Base-by-base conservation (phyloP, 2,113 vertebrate genomes). In the Symphodus melops region DNA sequence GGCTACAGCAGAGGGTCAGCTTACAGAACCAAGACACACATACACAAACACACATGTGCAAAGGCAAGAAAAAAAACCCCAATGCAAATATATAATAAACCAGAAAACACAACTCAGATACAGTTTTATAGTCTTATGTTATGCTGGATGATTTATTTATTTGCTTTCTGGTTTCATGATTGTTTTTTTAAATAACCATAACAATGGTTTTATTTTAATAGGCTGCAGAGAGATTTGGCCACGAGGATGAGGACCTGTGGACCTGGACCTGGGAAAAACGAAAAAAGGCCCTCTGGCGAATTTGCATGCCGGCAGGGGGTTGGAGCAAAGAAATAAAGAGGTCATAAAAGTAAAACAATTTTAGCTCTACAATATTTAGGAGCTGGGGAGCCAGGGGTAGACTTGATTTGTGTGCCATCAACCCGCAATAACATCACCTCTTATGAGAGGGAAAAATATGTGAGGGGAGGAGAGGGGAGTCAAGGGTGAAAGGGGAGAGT, bases 261-360 rank as follows among this genome's bases (percentile, higher is more conserved):
- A 69, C 79, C 73, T 85, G 82, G 84, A 76, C 75, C 33, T 8
- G 1, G 46, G 68, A n/a, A n/a, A n/a, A n/a, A n/a, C n/a, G n/a
- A n/a, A n/a, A 51, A 21, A 74, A 62, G 70, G 60, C 68, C 65
- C 68, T 72, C 21, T 69, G 85, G 82, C 69, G 28, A 67, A 70
- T 33, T 53, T 0, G 56, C 83, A 87, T 65, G 61, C 76, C 76
- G 72, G 28, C 28, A 28, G 28, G 28, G 28, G 28, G 28, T 33
- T 33, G 28, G 28, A 33, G 28, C 28, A 87, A 83, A 81, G 80
- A 90, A 88, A 90, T 86, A 87, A 89, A 91, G 81, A 90, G 80
- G 82, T 89, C 86, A 86, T 92, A 93, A 92, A 92, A 92, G 89
- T 81, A 91, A 92, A 92, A 91, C 80, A 75, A 94, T 89, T 91